A percentile compares a stretch with the other conserved stretches of the same genome.
Evolutionary conservation across 2,888 invertebrate species (phyloP).

Genomic region (Hirtodrosophila confusa): DNA sequence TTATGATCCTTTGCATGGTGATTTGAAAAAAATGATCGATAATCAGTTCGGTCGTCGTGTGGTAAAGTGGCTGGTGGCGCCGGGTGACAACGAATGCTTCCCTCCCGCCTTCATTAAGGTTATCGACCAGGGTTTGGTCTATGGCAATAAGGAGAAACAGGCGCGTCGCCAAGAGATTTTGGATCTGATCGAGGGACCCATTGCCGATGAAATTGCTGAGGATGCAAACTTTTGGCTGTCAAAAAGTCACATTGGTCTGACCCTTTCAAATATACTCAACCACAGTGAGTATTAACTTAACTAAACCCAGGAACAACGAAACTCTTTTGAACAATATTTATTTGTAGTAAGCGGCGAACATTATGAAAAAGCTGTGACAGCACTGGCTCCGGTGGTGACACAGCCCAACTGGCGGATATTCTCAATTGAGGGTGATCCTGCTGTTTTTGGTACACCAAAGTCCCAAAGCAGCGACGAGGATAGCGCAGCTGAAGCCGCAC

Average conservation of each 20-base stretch:
- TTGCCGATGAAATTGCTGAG: conserved; percentile 86
- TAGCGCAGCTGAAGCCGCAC: conserved; percentile 18
- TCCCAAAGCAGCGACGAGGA: conserved; percentile 30
- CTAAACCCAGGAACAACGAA: not conserved
- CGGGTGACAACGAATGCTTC: conserved; percentile 91
- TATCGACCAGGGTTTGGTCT: conserved; percentile 90
- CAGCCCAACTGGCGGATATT: conserved; percentile 86
- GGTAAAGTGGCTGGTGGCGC: conserved; percentile 93
- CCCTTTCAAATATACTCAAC: conserved; percentile 89
- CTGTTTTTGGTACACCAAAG: conserved; percentile 32
- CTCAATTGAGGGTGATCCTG: conserved; percentile 53
- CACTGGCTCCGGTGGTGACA: conserved; percentile 84
- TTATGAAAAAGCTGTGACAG: conserved; percentile 84
- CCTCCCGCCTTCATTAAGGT: conserved; percentile 91
- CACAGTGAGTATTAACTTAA: conserved; percentile 85
- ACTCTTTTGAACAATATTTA: not conserved
- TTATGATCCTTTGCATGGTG: conserved; percentile 88
- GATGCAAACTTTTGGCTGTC: conserved; percentile 89
- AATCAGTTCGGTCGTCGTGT: conserved; percentile 94
- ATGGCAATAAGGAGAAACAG: conserved; percentile 90
- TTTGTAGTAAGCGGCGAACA: conserved; percentile 81
- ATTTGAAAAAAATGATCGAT: conserved; percentile 88
- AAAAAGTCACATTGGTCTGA: conserved; percentile 87
- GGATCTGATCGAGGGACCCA: conserved; percentile 87
- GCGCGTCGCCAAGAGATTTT: conserved; percentile 89